A percentile compares a stretch with the other conserved stretches of the same genome.
Conservation (phyloP, 1,140 invertebrate species). For the Bactericera cockerelli region DNA sequence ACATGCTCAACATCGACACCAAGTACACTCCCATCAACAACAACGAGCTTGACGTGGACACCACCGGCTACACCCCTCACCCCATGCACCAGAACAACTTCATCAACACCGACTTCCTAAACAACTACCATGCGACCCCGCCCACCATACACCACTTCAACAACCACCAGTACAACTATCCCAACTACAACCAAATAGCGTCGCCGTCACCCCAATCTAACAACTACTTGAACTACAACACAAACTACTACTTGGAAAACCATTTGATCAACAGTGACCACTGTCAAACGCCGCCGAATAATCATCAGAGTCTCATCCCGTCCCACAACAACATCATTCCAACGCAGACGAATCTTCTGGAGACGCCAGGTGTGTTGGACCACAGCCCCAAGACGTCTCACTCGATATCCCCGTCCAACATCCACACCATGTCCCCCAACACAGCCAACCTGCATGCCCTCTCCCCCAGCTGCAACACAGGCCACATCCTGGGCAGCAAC, state of each 20-base stretch:
- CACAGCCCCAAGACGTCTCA: conserved; percentile 3
- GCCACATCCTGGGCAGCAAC: conserved; percentile 26
- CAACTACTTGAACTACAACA: conserved; percentile 15
- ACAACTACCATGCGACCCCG: conserved; percentile 35
- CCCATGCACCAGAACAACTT: conserved; percentile 53
- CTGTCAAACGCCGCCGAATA: not conserved
- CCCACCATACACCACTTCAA: conserved; percentile 48
- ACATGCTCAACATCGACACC: not conserved
- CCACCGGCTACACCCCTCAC: not conserved
- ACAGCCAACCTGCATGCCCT: conserved; percentile 19
- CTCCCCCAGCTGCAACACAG: conserved; percentile 23
- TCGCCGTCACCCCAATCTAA: conserved; percentile 8
- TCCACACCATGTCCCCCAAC: not conserved
- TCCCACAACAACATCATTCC: conserved; percentile 15
- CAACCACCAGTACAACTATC: conserved; percentile 43
- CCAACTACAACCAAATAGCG: conserved; percentile 15
- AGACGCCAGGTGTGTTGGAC: conserved; percentile 13
- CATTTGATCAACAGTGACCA: not conserved
- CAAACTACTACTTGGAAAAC: not conserved
- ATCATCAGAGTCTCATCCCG: not conserved
- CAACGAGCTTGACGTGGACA: conserved; percentile 2
- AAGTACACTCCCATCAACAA: not conserved
- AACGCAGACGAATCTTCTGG: conserved; percentile 5
- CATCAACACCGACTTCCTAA: conserved; percentile 50
- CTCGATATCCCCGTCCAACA: conserved; percentile 8